These are phyloP conservation scores for Mus caroli DNA, from an alignment of 2,797 vertebrate genomes.

Conservation along the genomic window DNA sequence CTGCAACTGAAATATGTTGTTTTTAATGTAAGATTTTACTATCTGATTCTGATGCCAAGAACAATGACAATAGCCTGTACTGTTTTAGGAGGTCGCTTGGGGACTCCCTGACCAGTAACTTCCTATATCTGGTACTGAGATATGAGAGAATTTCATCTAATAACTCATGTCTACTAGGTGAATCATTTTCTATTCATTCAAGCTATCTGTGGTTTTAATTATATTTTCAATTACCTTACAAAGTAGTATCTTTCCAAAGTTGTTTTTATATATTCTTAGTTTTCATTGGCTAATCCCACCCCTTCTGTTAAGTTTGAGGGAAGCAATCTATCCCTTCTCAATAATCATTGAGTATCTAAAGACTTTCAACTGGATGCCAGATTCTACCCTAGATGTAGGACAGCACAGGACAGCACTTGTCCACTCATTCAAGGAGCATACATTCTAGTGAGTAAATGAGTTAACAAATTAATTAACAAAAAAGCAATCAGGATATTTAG, in stretches of 20 bases:
- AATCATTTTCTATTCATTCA: not conserved
- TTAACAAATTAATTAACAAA: not conserved
- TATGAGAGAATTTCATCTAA: not conserved
- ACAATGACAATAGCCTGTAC: not conserved
- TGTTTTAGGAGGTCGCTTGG: not conserved
- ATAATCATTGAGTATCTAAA: not conserved
- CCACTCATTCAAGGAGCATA: not conserved
- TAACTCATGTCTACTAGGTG: not conserved
- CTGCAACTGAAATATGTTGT: not conserved
- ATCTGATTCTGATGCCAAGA: not conserved
- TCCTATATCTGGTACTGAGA: not conserved
- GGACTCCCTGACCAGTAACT: not conserved
- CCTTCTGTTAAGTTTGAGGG: not conserved
- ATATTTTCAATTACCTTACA: not conserved
- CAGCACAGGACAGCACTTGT: not conserved
- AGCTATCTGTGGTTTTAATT: not conserved
- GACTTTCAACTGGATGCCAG: not conserved
- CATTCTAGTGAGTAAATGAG: not conserved
- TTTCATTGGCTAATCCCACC: not conserved
- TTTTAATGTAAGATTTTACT: not conserved
- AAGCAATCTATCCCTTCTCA: not conserved
- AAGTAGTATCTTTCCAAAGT: not conserved
- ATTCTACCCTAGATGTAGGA: not conserved
- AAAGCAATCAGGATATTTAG: not conserved
- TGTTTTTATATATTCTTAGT: not conserved